Percentiles rank a stretch among this genome's conserved stretches.
phyloP scores from a whole-genome alignment of 1,140 invertebrate genomes.

The Acromyrmex echinatior region DNA sequence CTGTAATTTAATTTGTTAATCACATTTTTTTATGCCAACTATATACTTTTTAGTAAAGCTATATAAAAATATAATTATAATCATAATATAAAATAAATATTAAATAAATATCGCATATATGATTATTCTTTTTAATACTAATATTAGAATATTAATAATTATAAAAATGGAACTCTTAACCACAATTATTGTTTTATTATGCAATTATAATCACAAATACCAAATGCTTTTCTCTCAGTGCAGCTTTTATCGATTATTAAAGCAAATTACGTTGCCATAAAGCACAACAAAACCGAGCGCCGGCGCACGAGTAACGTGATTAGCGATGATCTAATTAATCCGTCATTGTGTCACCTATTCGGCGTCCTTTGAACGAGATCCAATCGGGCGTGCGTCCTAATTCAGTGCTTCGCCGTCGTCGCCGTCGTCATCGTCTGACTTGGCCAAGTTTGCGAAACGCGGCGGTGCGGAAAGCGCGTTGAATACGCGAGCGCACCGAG shows the following conservation, averaged over 20 bases:
- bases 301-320: slow-evolving; percentile 28
- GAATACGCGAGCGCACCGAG: slow-evolving; percentile 24
- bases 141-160: too few species aligned
- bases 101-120: too few species aligned
- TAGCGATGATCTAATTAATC: slow-evolving; percentile 58
- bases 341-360: slow-evolving; percentile 56
- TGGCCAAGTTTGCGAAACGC: slow-evolving; percentile 55
- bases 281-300: slow-evolving; percentile 25
- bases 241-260: slow-evolving; percentile 40
- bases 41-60: too few species aligned
- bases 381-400: slow-evolving; percentile 43
- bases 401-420: slow-evolving; percentile 3
- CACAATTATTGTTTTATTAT: too few species aligned
- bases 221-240: too few species aligned
- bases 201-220: too few species aligned
- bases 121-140: too few species aligned
- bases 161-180: too few species aligned
- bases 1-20: too few species aligned
- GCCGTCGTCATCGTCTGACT: background rate
- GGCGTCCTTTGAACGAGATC: slow-evolving; percentile 8
- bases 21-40: too few species aligned
- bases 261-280: slow-evolving; percentile 30
- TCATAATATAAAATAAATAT: too few species aligned
- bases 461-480: slow-evolving; percentile 37
- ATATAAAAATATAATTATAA: too few species aligned